Evolutionary conservation across 2,888 invertebrate species (phyloP), one percentile per base, ranked within the genome.

Genomic region (Formica aserva): DNA sequence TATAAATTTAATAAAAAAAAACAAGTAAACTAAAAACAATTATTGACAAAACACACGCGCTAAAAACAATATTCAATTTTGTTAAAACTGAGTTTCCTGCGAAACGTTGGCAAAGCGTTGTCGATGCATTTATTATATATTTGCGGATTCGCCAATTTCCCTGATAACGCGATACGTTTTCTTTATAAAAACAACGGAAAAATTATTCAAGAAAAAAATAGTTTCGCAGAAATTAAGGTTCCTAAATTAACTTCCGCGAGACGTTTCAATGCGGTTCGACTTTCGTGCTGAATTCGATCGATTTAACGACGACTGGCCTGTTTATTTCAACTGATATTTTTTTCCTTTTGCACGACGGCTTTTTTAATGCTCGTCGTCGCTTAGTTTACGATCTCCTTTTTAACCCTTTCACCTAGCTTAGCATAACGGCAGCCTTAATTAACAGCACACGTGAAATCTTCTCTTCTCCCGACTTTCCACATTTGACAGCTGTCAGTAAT

Each of bases 401-500:
- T 57, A 78, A 78, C 57, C 60, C 32, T 78, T 60, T 71, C 41
- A 71, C 22, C 2, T 52, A 71, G 22, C n/a, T 71, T 13, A 60
- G 22, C 22, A 57, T 22, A 22, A 22, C 45, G n/a, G n/a, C 29
- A 45, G 8, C 1, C 18, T 78, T 71, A 78, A 78, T 78, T 78
- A 71, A 60, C 11, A 15, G 3, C 38, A 26, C 4, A 57, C 15
- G 78, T 57, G 22, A 78, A 78, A 45, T 69, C 32, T 52, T 18
- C n/a, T 71, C 71, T 69, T 69, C 57, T 57, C 45, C 1, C 3
- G 32, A 78, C 60, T 78, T 78, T 78, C 45, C 78, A 69, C 29
- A 22, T 18, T 78, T 22, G n/a, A 45, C 22, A 32, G 18, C 18
- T 57, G 57, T 78, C 32, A 45, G 41, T 71, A 60, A 78, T 69